A percentile compares a stretch with the other conserved stretches of the same genome.
These are phyloP conservation scores for Lithosia quadra DNA, from an alignment of 2,888 invertebrate genomes.

Conservation along the genomic window DNA sequence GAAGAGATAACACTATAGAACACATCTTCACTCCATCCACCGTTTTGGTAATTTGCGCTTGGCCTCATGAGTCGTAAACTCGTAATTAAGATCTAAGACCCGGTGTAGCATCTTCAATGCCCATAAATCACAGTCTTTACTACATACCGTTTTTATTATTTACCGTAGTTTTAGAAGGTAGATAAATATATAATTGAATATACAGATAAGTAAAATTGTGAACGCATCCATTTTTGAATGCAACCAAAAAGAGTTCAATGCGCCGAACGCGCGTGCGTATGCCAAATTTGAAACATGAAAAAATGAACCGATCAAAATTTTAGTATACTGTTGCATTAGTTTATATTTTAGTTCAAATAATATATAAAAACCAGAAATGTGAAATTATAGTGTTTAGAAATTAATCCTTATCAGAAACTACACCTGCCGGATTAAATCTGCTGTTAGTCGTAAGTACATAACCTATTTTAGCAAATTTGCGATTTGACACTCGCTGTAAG, in stretches of 20 bases:
- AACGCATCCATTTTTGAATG: slow-evolving; percentile 47
- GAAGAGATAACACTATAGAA: too few species aligned
- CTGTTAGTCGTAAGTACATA: slow-evolving; percentile 75
- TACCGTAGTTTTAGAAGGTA: too few species aligned
- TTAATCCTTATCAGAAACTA: slow-evolving; percentile 57
- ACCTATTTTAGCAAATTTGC: slow-evolving; percentile 51
- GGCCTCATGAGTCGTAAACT: too few species aligned
- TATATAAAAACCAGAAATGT: slow-evolving; percentile 73
- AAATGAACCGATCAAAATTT: slow-evolving; percentile 76
- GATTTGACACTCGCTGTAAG: slow-evolving; percentile 41
- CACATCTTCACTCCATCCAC: too few species aligned
- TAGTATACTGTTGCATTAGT: slow-evolving; percentile 58
- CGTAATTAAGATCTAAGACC: too few species aligned
- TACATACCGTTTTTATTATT: too few species aligned
- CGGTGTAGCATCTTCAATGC: background rate
- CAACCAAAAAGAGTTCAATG: slow-evolving; percentile 50
- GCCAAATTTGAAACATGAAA: slow-evolving; percentile 78
- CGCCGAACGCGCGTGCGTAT: slow-evolving; percentile 71
- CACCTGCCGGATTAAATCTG: slow-evolving; percentile 64
- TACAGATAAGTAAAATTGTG: background rate
- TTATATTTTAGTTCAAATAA: slow-evolving; percentile 55
- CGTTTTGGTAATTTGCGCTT: too few species aligned
- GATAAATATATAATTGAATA: background rate
- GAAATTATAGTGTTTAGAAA: slow-evolving; percentile 67
- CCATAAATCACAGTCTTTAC: too few species aligned